Base-by-base conservation (phyloP, 2,888 invertebrate genomes). In the Xanthorhoe spadicearia region DNA sequence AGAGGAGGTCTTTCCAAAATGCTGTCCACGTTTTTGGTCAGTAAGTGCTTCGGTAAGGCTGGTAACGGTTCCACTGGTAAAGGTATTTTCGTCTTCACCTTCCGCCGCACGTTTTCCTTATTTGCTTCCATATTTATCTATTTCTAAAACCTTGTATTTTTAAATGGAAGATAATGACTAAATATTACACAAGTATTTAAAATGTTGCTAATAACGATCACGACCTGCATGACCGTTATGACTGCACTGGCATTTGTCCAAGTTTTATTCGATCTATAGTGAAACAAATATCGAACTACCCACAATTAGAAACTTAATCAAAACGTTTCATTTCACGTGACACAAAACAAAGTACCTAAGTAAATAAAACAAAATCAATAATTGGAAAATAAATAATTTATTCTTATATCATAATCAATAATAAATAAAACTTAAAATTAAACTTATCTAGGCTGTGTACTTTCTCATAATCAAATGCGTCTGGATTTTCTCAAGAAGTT, bases 391-490 rank as follows among this genome's bases (percentile, higher is more conserved):
- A 87, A 89, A 88, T 89, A 85, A 83, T 87, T 87, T 89, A 85
- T 79, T 88, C 80, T 84, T 85, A 86, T 80, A 79, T 81, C 15
- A 48, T 87, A 90, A 84, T 79, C 78, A 77, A 74, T 72, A 87
- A 89, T 89, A 90, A 88, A 89, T 89, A 84, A 84, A 83, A 78
- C 78, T 77, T 82, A 85, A 79, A 73, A 65, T 72, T 83, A 87
- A 43, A 77, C 83, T 84, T 88, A 81, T 70, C 85, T 89, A 90
- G 66, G 82, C 86, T 92, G 89, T 93, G 93, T 93, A 93, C 93
- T 93, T 92, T 90, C 88, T 88, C 80, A 78, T 85, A 87, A 93
- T 93, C 93, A 93, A 93, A 93, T 93, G 93, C 93, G 82, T 93
- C 93, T 93, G 93, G 88, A 83, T 86, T 68, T 64, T 63, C 77